Base-by-base conservation (phyloP, 1,140 invertebrate genomes). In the Nasonia longicornis region DNA sequence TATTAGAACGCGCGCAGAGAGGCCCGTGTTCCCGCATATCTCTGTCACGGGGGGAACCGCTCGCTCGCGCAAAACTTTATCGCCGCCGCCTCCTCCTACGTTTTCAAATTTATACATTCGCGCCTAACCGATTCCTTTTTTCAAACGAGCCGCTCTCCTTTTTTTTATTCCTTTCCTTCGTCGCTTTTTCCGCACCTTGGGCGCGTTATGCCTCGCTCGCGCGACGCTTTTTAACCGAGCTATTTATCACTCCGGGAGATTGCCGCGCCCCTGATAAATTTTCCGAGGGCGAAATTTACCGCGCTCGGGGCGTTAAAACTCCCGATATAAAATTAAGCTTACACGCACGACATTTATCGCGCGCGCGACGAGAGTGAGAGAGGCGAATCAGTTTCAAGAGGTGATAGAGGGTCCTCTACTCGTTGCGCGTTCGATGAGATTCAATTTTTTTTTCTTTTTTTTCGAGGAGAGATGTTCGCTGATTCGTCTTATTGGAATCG, bases 311-410 rank as follows among this genome's bases (percentile, higher is more conserved):
- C 52, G 20, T 38, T 74, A 73, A 74, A 64, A 66, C 38, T 74
- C n/a, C 6, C 78, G 42, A 67, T 64, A 74, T 74, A 74, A 73
- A 80, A 79, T 73, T 74, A 80, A 80, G 71, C 78, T 80, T 66
- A 35, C 58, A 22, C 35, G 38, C 22, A 8, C 3, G 58, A 80
- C 67, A 74, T 74, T 73, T 80, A 80, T 80, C 71, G 38, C 58
- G 2, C 26, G 31, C 2, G 31, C 4, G 4, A 6, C 2, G 2
- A 71, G 45, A 66, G 42, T 3, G 31, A 35, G 38, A 8, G 67
- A 77, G 66, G 20, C 75, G 64, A 64, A 77, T 77, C 38, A 67
- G 38, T 67, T 35, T n/a, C 16, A 12, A 0, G 16, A n/a, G 63
- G 20, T 3, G 20, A 8, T 1, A 26, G 7, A n/a, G 63, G 20